Base-by-base conservation (phyloP, 2,888 invertebrate genomes). In the Caenorhabditis doughertyi region DNA sequence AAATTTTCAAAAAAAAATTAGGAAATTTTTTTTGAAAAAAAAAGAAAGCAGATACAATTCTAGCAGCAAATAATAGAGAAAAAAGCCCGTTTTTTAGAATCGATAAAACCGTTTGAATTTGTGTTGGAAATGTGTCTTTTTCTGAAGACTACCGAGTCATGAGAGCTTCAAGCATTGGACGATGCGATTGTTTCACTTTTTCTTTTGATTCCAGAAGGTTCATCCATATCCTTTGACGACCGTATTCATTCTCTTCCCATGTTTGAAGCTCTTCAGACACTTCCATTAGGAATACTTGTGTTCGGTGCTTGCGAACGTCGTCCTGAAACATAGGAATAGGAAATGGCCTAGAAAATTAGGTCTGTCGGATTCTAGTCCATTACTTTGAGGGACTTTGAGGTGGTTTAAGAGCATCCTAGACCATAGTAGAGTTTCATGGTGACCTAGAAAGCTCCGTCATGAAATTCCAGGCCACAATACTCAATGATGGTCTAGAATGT, bases 221-320 rank as follows among this genome's bases (percentile, higher is more conserved):
- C 81, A 90, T 86, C 90, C 90, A 90, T 29, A 85, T 84, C 9
- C 90, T 77, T 47, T 85, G 85, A 3, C 90, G 84, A 5, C 90
- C 90, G 58, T 71, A 86, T 62, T 86, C 82, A 35, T 81, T 81
- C 73, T 90, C 90, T 70, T 88, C 88, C 90, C 90, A 90, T n/a
- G 83, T 83, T 42, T 84, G 76, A 64, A 88, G 74, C 60, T 87
- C 88, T 76, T 90, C 88, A 13, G 76, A 70, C 9, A 88, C 89
- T 25, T 81, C 79, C 85, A 90, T 85, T 62, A 89, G 71, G 72
- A 86, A 90, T 13, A 90, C 87, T 9, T 86, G 82, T 8, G 90
- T 90, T 62, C 88, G 84, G 60, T 88, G 87, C 64, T 85, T 87
- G 27, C 89, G 88, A 53, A 84, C 84, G 83, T 89, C 89, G 74